Evolutionary conservation across 1,140 invertebrate genomes (phyloP), one percentile per base, ranked within the genome.

Genomic region (Leptopilina clavipes): DNA sequence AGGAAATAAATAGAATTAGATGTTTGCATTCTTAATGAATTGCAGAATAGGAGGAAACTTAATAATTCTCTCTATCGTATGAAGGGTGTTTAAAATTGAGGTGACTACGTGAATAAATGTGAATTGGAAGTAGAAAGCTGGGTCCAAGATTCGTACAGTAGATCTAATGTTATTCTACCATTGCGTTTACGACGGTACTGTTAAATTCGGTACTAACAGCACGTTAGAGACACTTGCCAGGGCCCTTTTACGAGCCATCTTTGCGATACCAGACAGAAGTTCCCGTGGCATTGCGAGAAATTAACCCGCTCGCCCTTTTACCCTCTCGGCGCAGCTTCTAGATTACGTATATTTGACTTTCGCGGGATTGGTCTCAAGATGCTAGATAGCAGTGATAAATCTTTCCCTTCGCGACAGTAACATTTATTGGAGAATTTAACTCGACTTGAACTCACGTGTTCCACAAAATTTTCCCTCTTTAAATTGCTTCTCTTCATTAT

Each of bases 181-280:
- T 76, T 25, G 79, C 75, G 72, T 80, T 82, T 81, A 83, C 76
- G 80, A 82, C 59, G 74, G 70, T 72, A 72, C 74, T 59, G 75
- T 83, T 82, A 82, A 79, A 79, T 83, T 83, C 72, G 79, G 78
- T 77, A 78, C 76, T 79, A 79, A 82, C 77, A 75, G 75, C 77
- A 77, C 76, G 76, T 81, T 79, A 71, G 81, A 82, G 70, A 76
- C 78, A 82, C 77, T 81, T 76, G 45, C 6, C 44, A 44, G 43
- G 71, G 79, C 72, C 79, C 76, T 82, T 83, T 83, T 80, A 82
- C 76, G 82, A 83, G 71, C 76, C 71, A 59, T 80, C 74, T 72
- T 77, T 76, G 71, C 71, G 71, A 72, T 72, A 72, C 79, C 59
- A 76, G 71, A 65, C 74, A 76, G 77, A 80, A 72, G 74, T 75